phyloP scores from a whole-genome alignment of 2,888 invertebrate species.

The Lepetodrilus schrolli region DNA sequence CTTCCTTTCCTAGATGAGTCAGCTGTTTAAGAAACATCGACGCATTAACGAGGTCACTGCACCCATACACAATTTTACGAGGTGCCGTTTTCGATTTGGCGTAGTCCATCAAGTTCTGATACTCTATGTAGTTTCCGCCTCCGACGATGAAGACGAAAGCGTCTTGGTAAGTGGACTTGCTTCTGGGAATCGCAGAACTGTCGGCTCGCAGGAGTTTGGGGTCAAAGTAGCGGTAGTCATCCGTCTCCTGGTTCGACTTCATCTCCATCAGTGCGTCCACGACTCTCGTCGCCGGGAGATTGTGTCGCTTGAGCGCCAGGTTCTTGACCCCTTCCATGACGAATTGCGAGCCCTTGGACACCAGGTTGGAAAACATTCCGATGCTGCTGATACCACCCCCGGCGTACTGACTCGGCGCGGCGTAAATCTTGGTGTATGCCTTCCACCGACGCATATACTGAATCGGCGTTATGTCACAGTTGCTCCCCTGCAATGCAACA shows the following conservation, averaged over 20 bases:
- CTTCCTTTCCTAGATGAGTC: conserved; percentile 52
- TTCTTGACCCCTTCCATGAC: conserved; percentile 99
- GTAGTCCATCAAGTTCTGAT: conserved; percentile 97
- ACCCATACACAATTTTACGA: conserved; percentile 93
- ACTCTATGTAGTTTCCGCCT: conserved; percentile 96
- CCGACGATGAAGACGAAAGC: conserved; percentile 78
- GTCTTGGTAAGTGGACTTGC: conserved; percentile 72
- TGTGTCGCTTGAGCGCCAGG: conserved; percentile 97
- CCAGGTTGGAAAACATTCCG: conserved; percentile 96
- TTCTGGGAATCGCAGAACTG: conserved; percentile 68
- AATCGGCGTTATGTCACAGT: conserved; percentile 89
- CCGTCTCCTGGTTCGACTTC: conserved; percentile 84
- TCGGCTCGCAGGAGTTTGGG: conserved; percentile 89
- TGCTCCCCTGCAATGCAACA: conserved; percentile 84
- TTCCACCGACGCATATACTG: conserved; percentile 95
- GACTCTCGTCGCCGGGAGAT: conserved; percentile 93
- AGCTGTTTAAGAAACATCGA: conserved; percentile 93
- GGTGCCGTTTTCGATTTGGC: conserved; percentile 84
- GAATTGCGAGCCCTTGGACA: conserved; percentile 95
- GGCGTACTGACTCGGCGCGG: conserved; percentile 82
- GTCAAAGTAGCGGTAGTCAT: conserved; percentile 94
- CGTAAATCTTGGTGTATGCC: conserved; percentile 86
- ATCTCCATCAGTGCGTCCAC: conserved; percentile 92
- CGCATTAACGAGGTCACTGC: conserved; percentile 94
- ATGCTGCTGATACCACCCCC: conserved; percentile 95